These are phyloP conservation scores for Acrocephalus kingi DNA, from an alignment of 2,113 vertebrate genomes.

Conservation along the genomic window DNA sequence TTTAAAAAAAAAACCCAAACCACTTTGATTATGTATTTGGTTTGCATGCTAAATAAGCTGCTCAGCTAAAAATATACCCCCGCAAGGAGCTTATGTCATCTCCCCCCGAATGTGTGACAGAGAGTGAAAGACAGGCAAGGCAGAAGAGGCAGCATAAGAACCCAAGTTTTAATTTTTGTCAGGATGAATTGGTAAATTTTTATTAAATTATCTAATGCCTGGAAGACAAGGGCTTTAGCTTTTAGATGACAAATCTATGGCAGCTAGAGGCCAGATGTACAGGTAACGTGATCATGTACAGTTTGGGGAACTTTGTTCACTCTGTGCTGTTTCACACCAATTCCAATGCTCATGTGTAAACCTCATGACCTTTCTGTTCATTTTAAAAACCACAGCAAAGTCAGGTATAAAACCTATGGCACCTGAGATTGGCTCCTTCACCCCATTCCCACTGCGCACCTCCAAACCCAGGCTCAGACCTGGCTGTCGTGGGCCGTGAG, in stretches of 20 bases:
- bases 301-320: not conserved
- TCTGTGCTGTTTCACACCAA: not conserved
- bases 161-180: not conserved
- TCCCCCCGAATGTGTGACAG: not conserved
- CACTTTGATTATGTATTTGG: constrained; percentile 39
- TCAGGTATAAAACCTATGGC: not conserved
- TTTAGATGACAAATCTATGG: not conserved
- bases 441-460: not conserved
- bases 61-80: constrained; percentile 44
- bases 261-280: not conserved
- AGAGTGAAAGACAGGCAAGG: not conserved
- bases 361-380: not conserved
- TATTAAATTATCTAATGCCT: not conserved
- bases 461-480: not conserved
- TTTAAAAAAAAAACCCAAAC: constrained; percentile 15
- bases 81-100: constrained; percentile 32
- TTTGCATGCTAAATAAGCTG: constrained; percentile 60
- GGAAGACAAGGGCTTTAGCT: not conserved
- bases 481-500: not conserved
- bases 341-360: not conserved
- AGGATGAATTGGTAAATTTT: not conserved
- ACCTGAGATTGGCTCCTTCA: not conserved
- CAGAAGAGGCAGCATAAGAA: not conserved
- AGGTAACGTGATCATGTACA: not conserved
- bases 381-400: not conserved